A percentile compares a stretch with the other conserved stretches of the same genome.
These are phyloP conservation scores for Kryphioiulus occultus DNA, from an alignment of 2,888 invertebrate species.

Conservation along the genomic window DNA sequence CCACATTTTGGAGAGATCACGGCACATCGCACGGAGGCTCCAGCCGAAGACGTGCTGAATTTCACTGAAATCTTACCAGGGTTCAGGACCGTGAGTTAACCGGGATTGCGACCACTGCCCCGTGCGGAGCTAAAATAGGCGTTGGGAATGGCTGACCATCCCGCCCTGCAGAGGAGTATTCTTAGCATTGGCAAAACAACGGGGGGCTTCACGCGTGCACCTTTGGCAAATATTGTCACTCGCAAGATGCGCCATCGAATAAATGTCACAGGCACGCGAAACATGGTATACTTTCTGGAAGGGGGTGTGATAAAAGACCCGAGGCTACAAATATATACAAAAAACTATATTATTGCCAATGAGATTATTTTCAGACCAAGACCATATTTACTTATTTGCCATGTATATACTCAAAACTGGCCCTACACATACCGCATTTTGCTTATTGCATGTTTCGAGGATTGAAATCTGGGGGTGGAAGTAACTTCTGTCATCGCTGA, in stretches of 20 bases:
- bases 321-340: background rate
- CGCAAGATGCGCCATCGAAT: background rate
- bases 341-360: background rate
- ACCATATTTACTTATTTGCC: background rate
- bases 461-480: background rate
- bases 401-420: background rate
- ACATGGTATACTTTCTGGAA: background rate
- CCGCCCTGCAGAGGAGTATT: background rate
- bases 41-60: background rate
- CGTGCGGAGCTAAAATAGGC: background rate
- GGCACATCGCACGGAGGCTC: background rate
- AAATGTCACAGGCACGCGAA: constrained; percentile 10
- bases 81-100: background rate
- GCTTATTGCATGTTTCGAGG: background rate
- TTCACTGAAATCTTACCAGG: background rate
- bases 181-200: background rate
- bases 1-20: background rate
- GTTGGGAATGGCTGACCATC: constrained; percentile 8
- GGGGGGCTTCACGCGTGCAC: background rate
- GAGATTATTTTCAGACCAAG: background rate
- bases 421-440: no score
- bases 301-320: no score
- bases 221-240: constrained; percentile 29
- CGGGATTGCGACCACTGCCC: background rate
- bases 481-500: no score